A percentile compares a stretch with the other conserved stretches of the same genome.
Evolutionary conservation across 1,140 invertebrate genomes (phyloP).

Genomic region (Zaprionus vittiger): DNA sequence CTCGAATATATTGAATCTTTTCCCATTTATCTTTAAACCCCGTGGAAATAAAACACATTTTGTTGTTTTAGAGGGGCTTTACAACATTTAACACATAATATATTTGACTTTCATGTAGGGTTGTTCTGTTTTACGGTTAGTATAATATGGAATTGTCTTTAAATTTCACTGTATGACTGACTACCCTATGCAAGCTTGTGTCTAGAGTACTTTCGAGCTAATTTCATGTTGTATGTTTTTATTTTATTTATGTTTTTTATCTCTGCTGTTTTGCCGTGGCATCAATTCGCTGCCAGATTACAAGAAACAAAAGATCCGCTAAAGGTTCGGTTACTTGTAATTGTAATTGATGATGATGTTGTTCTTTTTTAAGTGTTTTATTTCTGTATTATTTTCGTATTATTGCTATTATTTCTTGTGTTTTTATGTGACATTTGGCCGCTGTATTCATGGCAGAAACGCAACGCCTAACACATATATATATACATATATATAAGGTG

Average conservation of each 20-base stretch:
- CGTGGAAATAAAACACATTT: constrained; percentile 37
- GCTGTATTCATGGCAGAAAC: constrained; percentile 79
- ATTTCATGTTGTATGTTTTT: constrained; percentile 21
- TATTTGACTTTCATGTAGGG: constrained; percentile 59
- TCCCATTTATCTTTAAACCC: neutral
- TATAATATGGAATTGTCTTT: constrained; percentile 56
- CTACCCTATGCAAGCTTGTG: constrained; percentile 39
- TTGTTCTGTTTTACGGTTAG: constrained; percentile 34
- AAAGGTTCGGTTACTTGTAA: constrained; percentile 26
- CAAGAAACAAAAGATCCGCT: constrained; percentile 25
- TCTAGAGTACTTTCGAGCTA: constrained; percentile 18
- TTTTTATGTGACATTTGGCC: constrained; percentile 45
- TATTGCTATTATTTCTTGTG: constrained; percentile 39
- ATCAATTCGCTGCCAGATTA: constrained; percentile 42
- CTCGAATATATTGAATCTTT: too few species aligned
- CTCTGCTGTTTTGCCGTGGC: constrained; percentile 45
- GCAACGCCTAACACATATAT: constrained; percentile 81
- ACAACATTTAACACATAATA: constrained; percentile 81
- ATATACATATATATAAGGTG: constrained; percentile 81
- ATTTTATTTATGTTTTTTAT: constrained; percentile 31
- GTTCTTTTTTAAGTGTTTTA: constrained; percentile 28
- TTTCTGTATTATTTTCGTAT: constrained; percentile 4
- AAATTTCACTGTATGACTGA: constrained; percentile 39
- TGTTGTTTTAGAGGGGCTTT: constrained; percentile 74
- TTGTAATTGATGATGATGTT: constrained; percentile 81